phyloP scores from a whole-genome alignment of 2,888 invertebrate genomes.

The Bruchidius siliquastri region DNA sequence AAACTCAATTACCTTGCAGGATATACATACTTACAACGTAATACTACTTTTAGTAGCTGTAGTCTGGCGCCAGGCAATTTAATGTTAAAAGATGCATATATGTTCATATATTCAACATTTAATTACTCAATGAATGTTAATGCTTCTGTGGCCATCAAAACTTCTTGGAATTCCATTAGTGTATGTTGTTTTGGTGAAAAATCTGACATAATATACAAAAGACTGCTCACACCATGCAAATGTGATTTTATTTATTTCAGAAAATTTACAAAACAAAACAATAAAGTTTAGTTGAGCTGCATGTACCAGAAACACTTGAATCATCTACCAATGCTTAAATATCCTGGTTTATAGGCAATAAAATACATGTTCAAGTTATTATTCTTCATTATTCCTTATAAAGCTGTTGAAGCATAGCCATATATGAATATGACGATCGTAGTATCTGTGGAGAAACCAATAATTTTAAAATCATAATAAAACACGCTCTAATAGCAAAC shows the following conservation, averaged over 20 bases:
- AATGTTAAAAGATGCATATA: neutral
- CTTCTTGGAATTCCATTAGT: neutral
- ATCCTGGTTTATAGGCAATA: no score
- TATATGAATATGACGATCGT: constrained; percentile 11
- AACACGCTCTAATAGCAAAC: no score
- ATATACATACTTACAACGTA: neutral
- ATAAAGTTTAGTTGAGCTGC: neutral
- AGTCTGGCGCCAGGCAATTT: neutral
- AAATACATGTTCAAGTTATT: neutral
- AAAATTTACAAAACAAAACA: neutral
- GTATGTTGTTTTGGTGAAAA: neutral
- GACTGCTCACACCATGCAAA: neutral
- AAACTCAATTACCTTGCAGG: neutral
- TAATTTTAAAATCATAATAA: constrained; percentile 12
- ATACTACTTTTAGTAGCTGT: neutral
- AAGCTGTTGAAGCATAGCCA: constrained; percentile 10
- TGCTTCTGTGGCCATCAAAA: neutral
- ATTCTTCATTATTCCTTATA: constrained; percentile 1
- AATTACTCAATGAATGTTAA: neutral
- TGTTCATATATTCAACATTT: neutral
- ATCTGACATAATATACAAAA: neutral
- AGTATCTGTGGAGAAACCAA: constrained; percentile 35
- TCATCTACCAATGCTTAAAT: neutral
- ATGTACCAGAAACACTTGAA: neutral
- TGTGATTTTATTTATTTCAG: neutral